Evolutionary conservation across 2,113 vertebrate genomes (phyloP).

Genomic region (Cercopithecus mona): DNA sequence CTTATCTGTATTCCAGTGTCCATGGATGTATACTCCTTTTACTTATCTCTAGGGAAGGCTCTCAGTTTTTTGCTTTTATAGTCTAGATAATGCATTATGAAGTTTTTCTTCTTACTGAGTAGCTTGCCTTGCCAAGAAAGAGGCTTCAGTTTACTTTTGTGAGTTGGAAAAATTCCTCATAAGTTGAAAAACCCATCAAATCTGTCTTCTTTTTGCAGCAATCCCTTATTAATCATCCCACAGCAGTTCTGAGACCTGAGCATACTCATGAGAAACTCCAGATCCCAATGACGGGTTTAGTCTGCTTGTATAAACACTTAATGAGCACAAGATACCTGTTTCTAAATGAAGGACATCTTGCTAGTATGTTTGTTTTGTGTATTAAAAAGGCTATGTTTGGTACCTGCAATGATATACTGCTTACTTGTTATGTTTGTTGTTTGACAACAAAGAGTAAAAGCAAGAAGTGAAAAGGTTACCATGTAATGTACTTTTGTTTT

Average conservation of each 20-base stretch:
- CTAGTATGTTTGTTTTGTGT: conserved; percentile 9
- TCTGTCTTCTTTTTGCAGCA: background rate
- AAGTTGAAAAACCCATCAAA: background rate
- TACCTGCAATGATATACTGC: background rate
- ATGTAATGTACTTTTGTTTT: background rate
- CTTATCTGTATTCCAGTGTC: conserved; percentile 23
- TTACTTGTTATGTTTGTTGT: background rate
- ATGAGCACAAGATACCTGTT: background rate
- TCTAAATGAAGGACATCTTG: background rate
- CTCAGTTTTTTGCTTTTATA: conserved; percentile 44
- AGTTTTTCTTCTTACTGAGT: conserved; percentile 10
- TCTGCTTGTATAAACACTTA: background rate
- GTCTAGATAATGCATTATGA: background rate
- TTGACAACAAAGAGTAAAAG: conserved; percentile 32
- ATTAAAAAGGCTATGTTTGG: background rate
- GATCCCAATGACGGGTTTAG: background rate
- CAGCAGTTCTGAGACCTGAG: background rate
- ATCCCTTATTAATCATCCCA: background rate
- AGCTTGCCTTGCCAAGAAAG: conserved; percentile 8
- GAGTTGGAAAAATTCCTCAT: background rate
- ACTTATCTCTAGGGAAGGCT: background rate
- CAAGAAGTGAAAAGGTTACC: background rate
- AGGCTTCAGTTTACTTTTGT: background rate
- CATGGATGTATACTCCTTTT: conserved; percentile 2
- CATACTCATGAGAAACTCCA: background rate